phyloP scores from a whole-genome alignment of 2,113 vertebrate species.

The Pangasianodon hypophthalmus region DNA sequence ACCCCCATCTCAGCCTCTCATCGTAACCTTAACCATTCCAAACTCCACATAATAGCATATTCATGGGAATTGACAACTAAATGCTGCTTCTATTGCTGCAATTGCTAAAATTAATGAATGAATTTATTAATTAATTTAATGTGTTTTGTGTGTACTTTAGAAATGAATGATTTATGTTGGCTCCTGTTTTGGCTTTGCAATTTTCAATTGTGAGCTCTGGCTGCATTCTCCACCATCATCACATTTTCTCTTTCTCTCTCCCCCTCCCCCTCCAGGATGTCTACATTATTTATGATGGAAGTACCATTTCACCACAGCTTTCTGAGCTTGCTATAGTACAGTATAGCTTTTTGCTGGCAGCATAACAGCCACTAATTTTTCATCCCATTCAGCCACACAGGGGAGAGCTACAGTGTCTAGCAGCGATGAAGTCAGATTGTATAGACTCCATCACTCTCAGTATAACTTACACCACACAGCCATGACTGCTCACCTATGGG shows the following conservation, averaged over 20 bases:
- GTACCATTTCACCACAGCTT: constrained; percentile 29
- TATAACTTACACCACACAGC: not conserved
- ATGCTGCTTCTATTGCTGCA: not conserved
- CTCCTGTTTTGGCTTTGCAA: not conserved
- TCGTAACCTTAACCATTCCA: not conserved
- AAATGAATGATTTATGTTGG: not conserved
- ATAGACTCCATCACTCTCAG: constrained; percentile 9
- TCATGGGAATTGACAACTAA: not conserved
- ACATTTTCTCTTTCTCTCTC: not conserved
- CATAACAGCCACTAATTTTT: constrained; percentile 25
- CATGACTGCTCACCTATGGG: not conserved
- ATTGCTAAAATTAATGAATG: not conserved
- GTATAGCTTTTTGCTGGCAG: not conserved
- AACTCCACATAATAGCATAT: not conserved
- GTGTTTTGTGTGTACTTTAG: not conserved
- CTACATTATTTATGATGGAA: constrained; percentile 44
- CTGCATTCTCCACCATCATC: not conserved
- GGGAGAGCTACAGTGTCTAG: constrained; percentile 35
- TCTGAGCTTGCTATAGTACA: constrained; percentile 16
- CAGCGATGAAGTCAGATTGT: constrained; percentile 41
- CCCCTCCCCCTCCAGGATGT: not conserved
- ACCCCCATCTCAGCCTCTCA: not conserved
- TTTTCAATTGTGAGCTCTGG: not conserved
- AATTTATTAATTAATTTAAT: not conserved
- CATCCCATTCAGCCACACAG: constrained; percentile 24